A percentile compares a stretch with the other conserved stretches of the same genome.
phyloP scores from a whole-genome alignment of 2,113 vertebrate genomes.

The Pagrus major region DNA sequence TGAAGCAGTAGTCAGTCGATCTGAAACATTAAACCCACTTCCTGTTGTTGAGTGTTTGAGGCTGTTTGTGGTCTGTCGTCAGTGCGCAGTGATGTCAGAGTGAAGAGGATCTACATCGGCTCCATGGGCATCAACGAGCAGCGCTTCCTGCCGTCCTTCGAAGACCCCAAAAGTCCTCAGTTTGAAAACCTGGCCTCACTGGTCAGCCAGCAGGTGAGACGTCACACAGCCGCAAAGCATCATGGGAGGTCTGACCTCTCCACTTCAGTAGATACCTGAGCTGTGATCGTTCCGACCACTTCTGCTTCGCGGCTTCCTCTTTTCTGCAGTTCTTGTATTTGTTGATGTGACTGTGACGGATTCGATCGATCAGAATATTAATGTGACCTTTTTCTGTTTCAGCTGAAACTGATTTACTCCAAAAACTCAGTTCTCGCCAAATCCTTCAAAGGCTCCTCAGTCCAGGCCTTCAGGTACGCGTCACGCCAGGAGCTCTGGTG shows the following conservation, averaged over 20 bases:
- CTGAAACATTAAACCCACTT: too few species aligned
- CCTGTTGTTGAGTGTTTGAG: too few species aligned
- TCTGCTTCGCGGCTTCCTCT: not conserved
- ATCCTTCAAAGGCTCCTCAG: slow-evolving; percentile 65
- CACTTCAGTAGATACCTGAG: too few species aligned
- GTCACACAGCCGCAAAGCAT: not conserved
- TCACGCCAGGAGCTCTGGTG: not conserved
- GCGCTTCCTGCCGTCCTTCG: slow-evolving; percentile 57
- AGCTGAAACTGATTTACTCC: slow-evolving; percentile 80
- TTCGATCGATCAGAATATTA: too few species aligned
- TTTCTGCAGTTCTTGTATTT: not conserved
- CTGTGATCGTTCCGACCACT: not conserved
- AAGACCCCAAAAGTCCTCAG: slow-evolving; percentile 62
- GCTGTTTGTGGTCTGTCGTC: too few species aligned
- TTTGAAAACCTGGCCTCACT: slow-evolving; percentile 66
- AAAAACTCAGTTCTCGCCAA: slow-evolving; percentile 58
- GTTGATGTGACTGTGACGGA: not conserved
- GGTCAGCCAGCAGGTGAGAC: slow-evolving; percentile 73
- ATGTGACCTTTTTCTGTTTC: slow-evolving; percentile 52
- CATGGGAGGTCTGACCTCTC: slow-evolving; percentile 24
- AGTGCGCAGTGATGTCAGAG: slow-evolving; percentile 61
- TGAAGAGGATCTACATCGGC: slow-evolving; percentile 75
- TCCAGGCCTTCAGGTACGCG: slow-evolving; percentile 84
- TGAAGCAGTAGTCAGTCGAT: too few species aligned
- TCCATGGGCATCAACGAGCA: slow-evolving; percentile 72